These are phyloP conservation scores for Myiotriccus ornatus DNA, from an alignment of 2,797 vertebrate genomes.

Conservation along the genomic window DNA sequence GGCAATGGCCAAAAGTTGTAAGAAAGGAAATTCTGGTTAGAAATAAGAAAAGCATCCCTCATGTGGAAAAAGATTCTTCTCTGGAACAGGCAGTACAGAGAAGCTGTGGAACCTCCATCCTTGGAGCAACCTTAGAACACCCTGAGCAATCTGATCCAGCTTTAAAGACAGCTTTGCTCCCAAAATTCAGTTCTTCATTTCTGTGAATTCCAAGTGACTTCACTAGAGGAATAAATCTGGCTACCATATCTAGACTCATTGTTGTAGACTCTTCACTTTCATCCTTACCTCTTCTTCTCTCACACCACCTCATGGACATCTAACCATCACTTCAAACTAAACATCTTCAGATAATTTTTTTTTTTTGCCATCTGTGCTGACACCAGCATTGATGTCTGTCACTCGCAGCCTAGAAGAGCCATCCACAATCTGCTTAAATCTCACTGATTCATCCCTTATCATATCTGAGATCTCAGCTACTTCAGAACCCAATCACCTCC, in stretches of 20 bases:
- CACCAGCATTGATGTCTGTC: neutral
- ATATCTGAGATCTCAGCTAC: neutral
- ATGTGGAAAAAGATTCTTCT: neutral
- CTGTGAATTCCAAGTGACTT: neutral
- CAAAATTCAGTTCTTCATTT: neutral
- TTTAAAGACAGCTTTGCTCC: neutral
- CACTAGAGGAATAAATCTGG: neutral
- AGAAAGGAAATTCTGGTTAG: neutral
- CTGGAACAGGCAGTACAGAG: neutral
- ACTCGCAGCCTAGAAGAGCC: neutral
- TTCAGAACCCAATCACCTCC: neutral
- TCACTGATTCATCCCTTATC: neutral
- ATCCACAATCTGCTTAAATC: neutral
- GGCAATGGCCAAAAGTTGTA: neutral
- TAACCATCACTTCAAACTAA: neutral
- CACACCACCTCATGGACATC: neutral
- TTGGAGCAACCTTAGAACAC: neutral
- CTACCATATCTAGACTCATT: neutral
- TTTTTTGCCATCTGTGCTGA: neutral
- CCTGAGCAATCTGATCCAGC: neutral
- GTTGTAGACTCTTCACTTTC: neutral
- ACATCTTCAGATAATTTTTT: neutral
- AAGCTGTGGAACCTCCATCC: neutral
- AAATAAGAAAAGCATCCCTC: neutral
- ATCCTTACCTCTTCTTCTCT: neutral